These are phyloP conservation scores for Dipodomys stephensi DNA, from an alignment of 2,113 vertebrate genomes.

Conservation along the genomic window DNA sequence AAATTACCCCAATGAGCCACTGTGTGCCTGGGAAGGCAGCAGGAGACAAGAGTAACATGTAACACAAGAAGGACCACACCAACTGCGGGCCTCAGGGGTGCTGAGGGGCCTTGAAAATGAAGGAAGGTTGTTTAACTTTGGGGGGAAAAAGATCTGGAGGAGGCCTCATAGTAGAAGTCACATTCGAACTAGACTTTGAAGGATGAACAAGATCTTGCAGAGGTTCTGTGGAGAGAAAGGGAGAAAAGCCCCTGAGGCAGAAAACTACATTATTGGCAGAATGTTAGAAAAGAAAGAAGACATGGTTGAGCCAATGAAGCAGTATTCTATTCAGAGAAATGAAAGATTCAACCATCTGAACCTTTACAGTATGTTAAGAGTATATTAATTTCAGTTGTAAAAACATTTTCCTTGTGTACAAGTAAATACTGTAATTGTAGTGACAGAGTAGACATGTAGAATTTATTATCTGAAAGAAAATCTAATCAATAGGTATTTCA, in stretches of 20 bases:
- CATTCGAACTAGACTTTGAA: constrained; percentile 15
- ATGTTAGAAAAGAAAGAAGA: constrained; percentile 26
- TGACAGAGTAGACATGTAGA: constrained; percentile 81
- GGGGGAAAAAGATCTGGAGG: not conserved
- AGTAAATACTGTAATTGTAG: constrained; percentile 82
- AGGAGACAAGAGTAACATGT: not conserved
- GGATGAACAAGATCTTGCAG: not conserved
- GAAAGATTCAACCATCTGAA: not conserved
- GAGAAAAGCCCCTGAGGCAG: not conserved
- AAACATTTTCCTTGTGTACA: constrained; percentile 79
- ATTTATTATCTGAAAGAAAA: constrained; percentile 84
- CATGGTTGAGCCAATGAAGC: not conserved
- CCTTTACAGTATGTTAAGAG: constrained; percentile 49
- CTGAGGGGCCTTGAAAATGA: not conserved
- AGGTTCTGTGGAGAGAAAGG: not conserved
- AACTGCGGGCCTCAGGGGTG: accelerated
- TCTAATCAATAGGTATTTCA: constrained; percentile 84
- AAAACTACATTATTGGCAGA: not conserved
- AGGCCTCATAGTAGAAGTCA: not conserved
- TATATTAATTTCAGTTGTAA: constrained; percentile 80
- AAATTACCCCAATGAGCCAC: not conserved
- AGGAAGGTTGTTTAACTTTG: not conserved
- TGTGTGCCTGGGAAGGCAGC: not conserved
- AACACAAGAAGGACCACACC: no score
- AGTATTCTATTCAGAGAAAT: not conserved